A percentile compares a stretch with the other conserved stretches of the same genome.
These are phyloP conservation scores for Oppia nitens DNA, from an alignment of 1,140 invertebrate genomes.

Conservation along the genomic window DNA sequence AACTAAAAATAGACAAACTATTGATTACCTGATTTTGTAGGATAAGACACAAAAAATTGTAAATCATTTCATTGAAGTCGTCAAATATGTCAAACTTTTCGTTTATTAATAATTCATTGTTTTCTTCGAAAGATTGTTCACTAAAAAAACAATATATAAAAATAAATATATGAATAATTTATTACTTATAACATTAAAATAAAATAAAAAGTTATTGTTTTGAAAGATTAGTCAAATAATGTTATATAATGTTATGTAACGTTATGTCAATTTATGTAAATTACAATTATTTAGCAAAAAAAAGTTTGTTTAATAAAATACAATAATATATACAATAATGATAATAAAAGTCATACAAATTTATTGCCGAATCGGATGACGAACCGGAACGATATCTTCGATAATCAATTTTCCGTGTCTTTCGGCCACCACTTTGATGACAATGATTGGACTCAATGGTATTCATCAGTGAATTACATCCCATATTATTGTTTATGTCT, in stretches of 20 bases:
- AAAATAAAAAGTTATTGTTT: no score
- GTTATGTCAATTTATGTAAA: no score
- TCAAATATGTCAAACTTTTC: neutral
- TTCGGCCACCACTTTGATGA: no score
- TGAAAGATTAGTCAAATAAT: no score
- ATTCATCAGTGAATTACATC: neutral
- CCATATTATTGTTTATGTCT: neutral
- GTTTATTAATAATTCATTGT: neutral
- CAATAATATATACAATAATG: no score
- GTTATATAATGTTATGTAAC: no score
- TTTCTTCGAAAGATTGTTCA: neutral
- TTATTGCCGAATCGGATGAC: neutral
- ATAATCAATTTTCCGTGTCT: neutral
- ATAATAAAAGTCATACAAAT: no score
- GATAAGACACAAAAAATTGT: neutral
- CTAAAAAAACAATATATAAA: neutral
- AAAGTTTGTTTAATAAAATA: no score
- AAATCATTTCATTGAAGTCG: conserved; percentile 1
- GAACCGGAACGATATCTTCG: neutral
- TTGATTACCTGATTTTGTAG: neutral
- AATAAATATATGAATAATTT: no score
- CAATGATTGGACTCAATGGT: neutral
- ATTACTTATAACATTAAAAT: no score
- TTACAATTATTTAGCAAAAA: no score
- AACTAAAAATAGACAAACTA: neutral